Conservation (phyloP, 2,113 vertebrate genomes). For the Cinclus mexicanus region DNA sequence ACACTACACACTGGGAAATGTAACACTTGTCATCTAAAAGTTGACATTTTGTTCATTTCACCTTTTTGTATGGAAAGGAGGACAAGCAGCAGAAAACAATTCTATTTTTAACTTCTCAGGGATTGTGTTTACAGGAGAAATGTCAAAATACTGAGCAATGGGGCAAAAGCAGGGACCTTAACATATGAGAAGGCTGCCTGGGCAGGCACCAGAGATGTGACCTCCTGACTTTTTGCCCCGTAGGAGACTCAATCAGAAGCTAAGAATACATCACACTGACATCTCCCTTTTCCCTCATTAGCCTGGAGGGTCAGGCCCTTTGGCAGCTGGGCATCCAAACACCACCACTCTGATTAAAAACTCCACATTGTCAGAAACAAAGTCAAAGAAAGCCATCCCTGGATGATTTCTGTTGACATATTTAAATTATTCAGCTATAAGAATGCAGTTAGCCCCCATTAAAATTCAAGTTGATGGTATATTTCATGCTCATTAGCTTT, state of each 20-base stretch:
- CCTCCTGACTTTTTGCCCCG: neutral
- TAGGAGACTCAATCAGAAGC: slow-evolving; percentile 27
- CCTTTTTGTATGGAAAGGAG: neutral
- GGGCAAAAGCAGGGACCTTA: neutral
- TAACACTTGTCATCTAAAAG: neutral
- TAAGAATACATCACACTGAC: slow-evolving; percentile 20
- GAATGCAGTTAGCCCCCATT: neutral
- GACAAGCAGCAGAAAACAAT: neutral
- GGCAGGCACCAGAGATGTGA: slow-evolving; percentile 6
- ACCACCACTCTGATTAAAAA: slow-evolving; percentile 10
- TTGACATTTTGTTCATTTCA: neutral
- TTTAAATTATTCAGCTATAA: slow-evolving; percentile 26
- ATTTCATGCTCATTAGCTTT: slow-evolving; percentile 18
- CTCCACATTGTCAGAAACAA: neutral
- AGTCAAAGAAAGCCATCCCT: neutral
- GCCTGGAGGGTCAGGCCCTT: slow-evolving; percentile 12
- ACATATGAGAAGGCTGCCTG: neutral
- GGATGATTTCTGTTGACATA: slow-evolving; percentile 31
- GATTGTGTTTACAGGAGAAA: slow-evolving; percentile 24
- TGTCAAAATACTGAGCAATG: neutral
- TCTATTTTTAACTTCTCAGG: slow-evolving; percentile 9
- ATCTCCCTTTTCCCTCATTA: slow-evolving; percentile 34
- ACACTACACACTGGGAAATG: neutral
- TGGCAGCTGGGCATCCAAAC: neutral
- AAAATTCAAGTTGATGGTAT: slow-evolving; percentile 1